Evolutionary conservation across 53 echinoderm and acorn worm genomes (phyloP).

Genomic region (Paelopatides confundens): DNA sequence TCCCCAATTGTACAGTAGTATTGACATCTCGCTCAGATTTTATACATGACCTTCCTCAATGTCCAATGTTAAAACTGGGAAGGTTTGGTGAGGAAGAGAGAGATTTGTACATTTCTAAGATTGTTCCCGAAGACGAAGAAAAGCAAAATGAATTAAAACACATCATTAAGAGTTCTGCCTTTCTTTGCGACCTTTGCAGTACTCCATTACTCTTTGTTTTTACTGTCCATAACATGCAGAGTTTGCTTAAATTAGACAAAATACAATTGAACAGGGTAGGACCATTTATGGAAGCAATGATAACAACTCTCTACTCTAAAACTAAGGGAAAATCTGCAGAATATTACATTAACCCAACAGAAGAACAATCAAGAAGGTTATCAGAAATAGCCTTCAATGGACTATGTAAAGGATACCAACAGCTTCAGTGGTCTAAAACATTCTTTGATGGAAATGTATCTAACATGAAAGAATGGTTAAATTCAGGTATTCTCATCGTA

Average conservation of each 20-base stretch:
- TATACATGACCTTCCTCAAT: too few relatives aligned
- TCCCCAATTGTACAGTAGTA: too few relatives aligned
- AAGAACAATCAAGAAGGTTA: background rate
- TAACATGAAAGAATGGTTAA: background rate
- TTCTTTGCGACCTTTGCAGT: background rate
- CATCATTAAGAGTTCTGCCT: background rate
- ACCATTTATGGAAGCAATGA: background rate
- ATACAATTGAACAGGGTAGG: background rate
- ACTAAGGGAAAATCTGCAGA: background rate
- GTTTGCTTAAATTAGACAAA: background rate
- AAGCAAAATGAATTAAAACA: too few relatives aligned
- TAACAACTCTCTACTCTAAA: background rate
- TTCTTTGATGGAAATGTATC: background rate
- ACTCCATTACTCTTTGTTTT: background rate
- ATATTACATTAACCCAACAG: background rate
- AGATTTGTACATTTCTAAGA: too few relatives aligned
- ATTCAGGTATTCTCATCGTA: background rate
- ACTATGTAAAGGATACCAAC: background rate
- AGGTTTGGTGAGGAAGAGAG: too few relatives aligned
- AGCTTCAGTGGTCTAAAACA: background rate
- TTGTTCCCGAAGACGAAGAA: too few relatives aligned
- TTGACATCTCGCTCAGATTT: too few relatives aligned
- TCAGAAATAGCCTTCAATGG: conserved; percentile 12
- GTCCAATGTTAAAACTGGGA: too few relatives aligned
- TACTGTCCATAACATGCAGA: background rate